Evolutionary conservation across 2,797 vertebrate genomes (phyloP).

Genomic region (Leptodactylus fallax): DNA sequence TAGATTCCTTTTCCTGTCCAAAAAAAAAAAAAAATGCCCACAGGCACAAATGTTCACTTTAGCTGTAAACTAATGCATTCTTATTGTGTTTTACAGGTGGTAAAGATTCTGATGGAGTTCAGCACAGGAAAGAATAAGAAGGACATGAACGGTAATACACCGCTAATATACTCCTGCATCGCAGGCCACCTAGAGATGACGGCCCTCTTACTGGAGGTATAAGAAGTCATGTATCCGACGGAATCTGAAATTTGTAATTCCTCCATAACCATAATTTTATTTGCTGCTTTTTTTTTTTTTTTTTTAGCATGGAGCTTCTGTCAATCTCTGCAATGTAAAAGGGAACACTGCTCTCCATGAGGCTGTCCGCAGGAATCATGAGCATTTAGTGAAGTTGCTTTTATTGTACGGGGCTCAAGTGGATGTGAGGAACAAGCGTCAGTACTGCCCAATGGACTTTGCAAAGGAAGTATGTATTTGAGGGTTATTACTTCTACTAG

Average conservation of each 20-base stretch:
- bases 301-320: constrained; percentile 81
- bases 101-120: constrained; percentile 83
- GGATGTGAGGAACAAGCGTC: constrained; percentile 81
- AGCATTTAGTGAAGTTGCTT: constrained; percentile 84
- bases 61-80: too few species aligned
- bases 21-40: too few species aligned
- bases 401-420: constrained; percentile 81
- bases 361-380: constrained; percentile 79
- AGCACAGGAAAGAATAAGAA: constrained; percentile 91
- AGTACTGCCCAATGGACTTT: constrained; percentile 84
- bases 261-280: not conserved
- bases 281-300: not conserved
- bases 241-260: not conserved
- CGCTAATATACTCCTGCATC: constrained; percentile 87
- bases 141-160: constrained; percentile 90
- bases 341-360: constrained; percentile 92
- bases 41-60: too few species aligned
- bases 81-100: constrained; percentile 78
- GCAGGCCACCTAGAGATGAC: constrained; percentile 83
- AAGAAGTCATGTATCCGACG: not conserved
- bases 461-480: constrained; percentile 81
- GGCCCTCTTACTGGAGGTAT: constrained; percentile 84
- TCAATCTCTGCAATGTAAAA: constrained; percentile 83
- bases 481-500: not conserved
- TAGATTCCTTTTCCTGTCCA: too few species aligned